Conservation (phyloP, 2,797 vertebrate species). For the Anomalospiza imberbis region DNA sequence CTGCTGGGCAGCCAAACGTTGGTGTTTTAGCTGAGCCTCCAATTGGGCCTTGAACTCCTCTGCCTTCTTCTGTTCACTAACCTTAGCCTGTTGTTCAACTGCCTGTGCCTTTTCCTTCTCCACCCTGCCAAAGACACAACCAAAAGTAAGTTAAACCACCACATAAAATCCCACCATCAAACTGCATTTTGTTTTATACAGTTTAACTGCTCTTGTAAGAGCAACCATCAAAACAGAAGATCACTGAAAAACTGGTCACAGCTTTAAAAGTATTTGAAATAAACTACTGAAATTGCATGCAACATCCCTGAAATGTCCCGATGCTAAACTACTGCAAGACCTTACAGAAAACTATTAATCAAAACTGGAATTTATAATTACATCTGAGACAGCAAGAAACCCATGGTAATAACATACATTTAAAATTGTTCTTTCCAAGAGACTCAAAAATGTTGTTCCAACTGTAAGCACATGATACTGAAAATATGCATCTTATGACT, state of each 20-base stretch:
- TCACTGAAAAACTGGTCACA: neutral
- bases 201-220: neutral
- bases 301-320: neutral
- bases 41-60: slow-evolving; percentile 88
- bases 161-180: neutral
- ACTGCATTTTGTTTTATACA: neutral
- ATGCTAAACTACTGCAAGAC: neutral
- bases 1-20: slow-evolving; percentile 88
- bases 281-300: neutral
- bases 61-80: slow-evolving; percentile 85
- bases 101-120: slow-evolving; percentile 97
- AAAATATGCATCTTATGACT: neutral
- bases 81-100: slow-evolving; percentile 91
- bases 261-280: neutral
- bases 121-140: slow-evolving; percentile 80
- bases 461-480: neutral
- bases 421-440: neutral
- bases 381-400: neutral
- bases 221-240: neutral
- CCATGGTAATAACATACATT: neutral
- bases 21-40: slow-evolving; percentile 89
- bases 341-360: neutral
- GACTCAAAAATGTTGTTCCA: neutral
- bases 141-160: slow-evolving; percentile 15
- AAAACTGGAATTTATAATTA: neutral